Base-by-base conservation (phyloP, 2,888 invertebrate genomes). In the Leptinotarsa peninsularis region DNA sequence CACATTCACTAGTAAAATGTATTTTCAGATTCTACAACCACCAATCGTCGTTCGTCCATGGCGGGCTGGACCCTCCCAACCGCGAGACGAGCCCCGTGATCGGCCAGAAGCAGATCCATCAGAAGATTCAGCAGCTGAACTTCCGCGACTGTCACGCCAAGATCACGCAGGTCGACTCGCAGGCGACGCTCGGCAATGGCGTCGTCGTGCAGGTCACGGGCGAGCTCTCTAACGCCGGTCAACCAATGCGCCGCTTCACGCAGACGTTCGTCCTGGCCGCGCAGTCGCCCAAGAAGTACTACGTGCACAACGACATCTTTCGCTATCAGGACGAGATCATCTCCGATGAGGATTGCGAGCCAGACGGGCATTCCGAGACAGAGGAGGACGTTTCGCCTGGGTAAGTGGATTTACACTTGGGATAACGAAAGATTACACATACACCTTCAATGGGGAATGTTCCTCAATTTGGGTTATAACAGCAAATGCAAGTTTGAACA, bases 281-380 rank as follows among this genome's bases (percentile, higher is more conserved):
- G 77, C 98, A 98, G 90, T 95, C 96, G 75, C 97, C 98, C 76
- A 98, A 97, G 91, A 97, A 98, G 90, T 99, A 98, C 91, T 99
- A 98, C 88, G 98, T 99, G 78, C 97, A 98, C 89, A 99, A 99
- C 89, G 98, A 99, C 90, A 98, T 99, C 89, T 99, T 99, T 90
- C 95, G 98, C 80, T 99, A 98, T 89, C 98, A 98, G 92, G 90
- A 93, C 85, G 92, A 93, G 85, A 91, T 92, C 68, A 92, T 92
- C 84, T 89, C 88, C 54, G 70, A 91, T 79, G 94, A 94, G 82
- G 93, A 93, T 82, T 91, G 91, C 76, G 90, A 90, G 76, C 87
- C 86, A 21, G 90, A 89, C 72, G 90, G 90, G 63, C 91, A 92
- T 66, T 92, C 93, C 63, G 93, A 93, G 84, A 90, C 90, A 68